Evolutionary conservation across 2,113 vertebrate species (phyloP), one percentile per base, ranked within the genome.

Genomic region (Embiotoca jacksoni): DNA sequence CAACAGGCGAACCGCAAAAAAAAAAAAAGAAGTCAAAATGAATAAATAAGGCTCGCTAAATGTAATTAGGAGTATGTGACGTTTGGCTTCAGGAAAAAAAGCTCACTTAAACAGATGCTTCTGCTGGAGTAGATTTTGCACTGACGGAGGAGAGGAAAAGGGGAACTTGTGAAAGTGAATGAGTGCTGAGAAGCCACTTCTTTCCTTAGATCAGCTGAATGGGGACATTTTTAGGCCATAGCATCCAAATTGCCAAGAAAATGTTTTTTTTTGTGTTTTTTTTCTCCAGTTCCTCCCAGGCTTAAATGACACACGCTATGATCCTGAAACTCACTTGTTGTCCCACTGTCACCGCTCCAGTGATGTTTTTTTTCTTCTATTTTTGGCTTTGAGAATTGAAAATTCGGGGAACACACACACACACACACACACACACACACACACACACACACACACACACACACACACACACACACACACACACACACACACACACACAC

Each of bases 1-100:
- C 88, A 86, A 89, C 84, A 78, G 86, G 81, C 87, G 41, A 5
- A 70, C 39, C 6, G 33, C 80, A 54, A 4, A 70, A 80, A 72
- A 59, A 10, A 23, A 23, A 23, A 23, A 23, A 23, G 1, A 23
- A 23, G 23, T 23, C 23, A 0, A 68, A 82, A 66, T 36, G 72
- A 80, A 82, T 78, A 79, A 77, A 74, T 2, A 52, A 57, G 47
- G 9, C 37, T n/a, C 23, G 59, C 9, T 23, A 59, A 61, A 69
- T 75, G 69, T 47, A 82, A 84, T 84, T 16, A 78, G 49, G 31
- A 44, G 7, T 7, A 59, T 53, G 10, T 59, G 64, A 74, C 7
- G 56, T 55, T 76, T 54, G 55, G 77, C 58, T 41, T 6, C 0
- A 7, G 50, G n/a, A 31, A 23, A 23, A 23, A 23, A 58, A 33